Evolutionary conservation across 2,888 invertebrate genomes (phyloP).

Genomic region (Eilema caniola): DNA sequence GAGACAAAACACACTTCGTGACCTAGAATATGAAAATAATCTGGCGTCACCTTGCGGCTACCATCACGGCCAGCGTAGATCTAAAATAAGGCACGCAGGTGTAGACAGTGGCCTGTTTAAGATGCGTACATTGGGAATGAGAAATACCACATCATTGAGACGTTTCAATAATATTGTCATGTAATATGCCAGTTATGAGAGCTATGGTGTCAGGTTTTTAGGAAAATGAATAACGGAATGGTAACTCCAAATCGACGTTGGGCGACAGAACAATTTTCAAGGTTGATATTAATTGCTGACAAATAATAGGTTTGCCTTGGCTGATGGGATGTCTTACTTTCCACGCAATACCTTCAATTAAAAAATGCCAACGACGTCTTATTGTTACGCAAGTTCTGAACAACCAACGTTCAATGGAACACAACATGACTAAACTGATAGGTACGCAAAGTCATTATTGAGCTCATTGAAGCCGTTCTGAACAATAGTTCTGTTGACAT

Average conservation of each 20-base stretch:
- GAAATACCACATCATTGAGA: constrained; percentile 45
- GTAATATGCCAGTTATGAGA: constrained; percentile 57
- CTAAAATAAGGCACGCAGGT: constrained; percentile 83
- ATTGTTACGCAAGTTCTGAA: constrained; percentile 29
- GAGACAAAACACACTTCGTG: constrained; percentile 78
- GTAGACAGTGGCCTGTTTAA: constrained; percentile 66
- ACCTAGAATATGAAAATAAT: constrained; percentile 85
- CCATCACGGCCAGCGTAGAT: constrained; percentile 74
- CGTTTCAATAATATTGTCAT: constrained; percentile 59
- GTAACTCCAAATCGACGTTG: not conserved
- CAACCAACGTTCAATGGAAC: constrained; percentile 48
- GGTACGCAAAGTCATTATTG: constrained; percentile 57
- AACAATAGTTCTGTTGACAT: constrained; percentile 56
- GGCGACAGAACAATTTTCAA: constrained; percentile 38
- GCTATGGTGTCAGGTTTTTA: constrained; percentile 35
- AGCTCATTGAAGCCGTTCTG: constrained; percentile 59
- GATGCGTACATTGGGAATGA: constrained; percentile 65
- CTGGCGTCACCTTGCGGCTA: constrained; percentile 79
- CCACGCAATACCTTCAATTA: constrained; percentile 36
- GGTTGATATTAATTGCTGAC: constrained; percentile 49
- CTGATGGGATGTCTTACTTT: constrained; percentile 51
- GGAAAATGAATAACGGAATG: constrained; percentile 9
- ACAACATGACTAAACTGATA: constrained; percentile 45
- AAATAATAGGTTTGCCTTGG: constrained; percentile 39
- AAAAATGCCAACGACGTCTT: constrained; percentile 22